Percentiles rank a stretch among this genome's conserved stretches.
phyloP scores from a whole-genome alignment of 2,113 vertebrate species.

The Etheostoma spectabile region DNA sequence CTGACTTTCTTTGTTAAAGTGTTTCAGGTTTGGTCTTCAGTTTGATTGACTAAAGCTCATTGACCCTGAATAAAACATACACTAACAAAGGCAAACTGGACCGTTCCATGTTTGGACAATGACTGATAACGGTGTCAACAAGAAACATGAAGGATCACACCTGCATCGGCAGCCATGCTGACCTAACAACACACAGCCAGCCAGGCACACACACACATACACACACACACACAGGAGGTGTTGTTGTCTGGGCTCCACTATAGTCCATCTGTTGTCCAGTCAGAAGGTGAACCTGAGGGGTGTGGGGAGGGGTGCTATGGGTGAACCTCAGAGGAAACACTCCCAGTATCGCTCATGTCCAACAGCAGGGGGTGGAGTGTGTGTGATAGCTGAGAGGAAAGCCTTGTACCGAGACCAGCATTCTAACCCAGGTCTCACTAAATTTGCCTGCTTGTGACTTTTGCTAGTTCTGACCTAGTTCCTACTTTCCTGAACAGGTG shows the following conservation, averaged over 20 bases:
- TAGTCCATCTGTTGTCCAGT: conserved; percentile 84
- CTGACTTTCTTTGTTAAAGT: background rate
- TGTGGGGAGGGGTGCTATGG: conserved; percentile 11
- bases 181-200: conserved; percentile 77
- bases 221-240: conserved; percentile 47
- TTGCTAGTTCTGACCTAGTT: conserved; percentile 71
- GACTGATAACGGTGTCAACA: conserved; percentile 79
- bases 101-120: conserved; percentile 59
- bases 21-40: conserved; percentile 10
- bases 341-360: conserved; percentile 73
- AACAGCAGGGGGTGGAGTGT: conserved; percentile 68
- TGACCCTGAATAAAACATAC: conserved; percentile 29
- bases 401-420: conserved; percentile 53
- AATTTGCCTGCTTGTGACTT: conserved; percentile 73
- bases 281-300: conserved; percentile 75
- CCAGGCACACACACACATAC: conserved; percentile 21
- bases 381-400: conserved; percentile 59
- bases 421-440: conserved; percentile 44
- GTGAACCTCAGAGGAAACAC: conserved; percentile 63
- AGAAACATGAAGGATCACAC: conserved; percentile 76
- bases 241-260: conserved; percentile 68
- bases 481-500: conserved; percentile 64
- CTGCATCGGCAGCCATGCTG: conserved; percentile 75
- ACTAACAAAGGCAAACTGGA: conserved; percentile 57
- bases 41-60: conserved; percentile 28